Evolutionary conservation across 53 echinoderm and acorn worm species (phyloP), one percentile per base, ranked within the genome.

Genomic region (Pentamera pediparva): DNA sequence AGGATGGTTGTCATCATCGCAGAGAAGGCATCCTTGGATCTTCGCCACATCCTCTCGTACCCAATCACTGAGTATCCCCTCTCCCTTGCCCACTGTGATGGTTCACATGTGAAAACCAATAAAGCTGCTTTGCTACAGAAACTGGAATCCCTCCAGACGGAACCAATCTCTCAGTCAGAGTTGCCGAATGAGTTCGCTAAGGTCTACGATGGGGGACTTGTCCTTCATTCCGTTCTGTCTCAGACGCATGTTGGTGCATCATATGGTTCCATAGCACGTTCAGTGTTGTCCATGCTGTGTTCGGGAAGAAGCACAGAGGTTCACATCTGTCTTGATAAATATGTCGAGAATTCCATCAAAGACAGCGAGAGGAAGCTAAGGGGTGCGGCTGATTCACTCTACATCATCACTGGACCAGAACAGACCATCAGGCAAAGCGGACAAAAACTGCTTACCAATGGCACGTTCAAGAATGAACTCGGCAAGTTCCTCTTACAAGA

Each of bases 241-340:
- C 82, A 65, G 64, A 87, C 69, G 31, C 61, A 74, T 38, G 37
- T 61, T 18, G 82, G 78, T 11, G 59, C 75, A 47, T 78, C 87
- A 57, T 74, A 74, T 32, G 54, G 39, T 15, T 81, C 70, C 32
- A 76, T 81, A 61, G 70, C 86, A 15, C 70, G 71, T 40, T 37
- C 74, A 12, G 36, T 87, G 32, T 54, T 82, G 0, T 82, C 82
- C 20, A 6, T 49, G 2, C 55, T 75, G 7, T 78, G 78, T 62
- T 78, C 78, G 4, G 57, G 82, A 0, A 72, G 48, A 7, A 40
- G 21, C 19, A 65, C 18, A 31, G 87, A 87, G 59, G 78, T 78
- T 0, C 82, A 87, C 54, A 73, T 83, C 5, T 87, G 78, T 48
- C 18, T 87, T 10, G 87, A 87, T 61, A 87, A 82, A 37, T 87